A percentile compares a stretch with the other conserved stretches of the same genome.
Evolutionary conservation across 2,888 invertebrate genomes (phyloP).

Genomic region (Philaethria dido): DNA sequence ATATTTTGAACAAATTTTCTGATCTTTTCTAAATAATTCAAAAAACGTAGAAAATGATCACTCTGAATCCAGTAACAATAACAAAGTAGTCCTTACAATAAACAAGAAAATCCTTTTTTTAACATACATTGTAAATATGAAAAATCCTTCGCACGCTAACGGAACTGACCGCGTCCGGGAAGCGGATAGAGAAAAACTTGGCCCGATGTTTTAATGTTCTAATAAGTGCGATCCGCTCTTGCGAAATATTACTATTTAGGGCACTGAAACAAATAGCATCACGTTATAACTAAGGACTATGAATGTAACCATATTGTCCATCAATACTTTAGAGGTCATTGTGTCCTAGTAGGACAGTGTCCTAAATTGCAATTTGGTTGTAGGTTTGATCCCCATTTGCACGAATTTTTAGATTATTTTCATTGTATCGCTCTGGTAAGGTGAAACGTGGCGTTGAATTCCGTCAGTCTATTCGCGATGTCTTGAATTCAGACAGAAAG

Average conservation of each 20-base stretch:
- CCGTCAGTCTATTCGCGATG: too few species aligned
- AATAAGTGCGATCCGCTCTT: slow-evolving; percentile 54
- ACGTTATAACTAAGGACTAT: too few species aligned
- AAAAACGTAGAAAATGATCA: neutral
- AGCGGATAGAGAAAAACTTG: slow-evolving; percentile 65
- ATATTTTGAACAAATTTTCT: neutral
- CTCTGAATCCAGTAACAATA: neutral
- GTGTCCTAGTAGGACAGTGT: too few species aligned
- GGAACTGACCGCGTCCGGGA: slow-evolving; percentile 77
- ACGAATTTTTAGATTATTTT: too few species aligned
- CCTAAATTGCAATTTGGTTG: too few species aligned
- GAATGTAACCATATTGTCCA: too few species aligned
- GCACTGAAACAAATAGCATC: slow-evolving; percentile 34
- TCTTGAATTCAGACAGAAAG: too few species aligned
- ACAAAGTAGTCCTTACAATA: neutral
- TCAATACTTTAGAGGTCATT: too few species aligned
- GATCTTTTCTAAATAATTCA: too few species aligned
- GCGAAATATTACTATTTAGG: slow-evolving; percentile 50
- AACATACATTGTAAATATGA: slow-evolving; percentile 5
- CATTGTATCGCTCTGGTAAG: too few species aligned
- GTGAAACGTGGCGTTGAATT: too few species aligned
- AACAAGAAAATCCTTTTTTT: neutral
- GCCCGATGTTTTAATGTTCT: slow-evolving; percentile 45
- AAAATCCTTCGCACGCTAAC: slow-evolving; percentile 65
- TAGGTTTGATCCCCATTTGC: too few species aligned